Conservation (phyloP, 2,888 invertebrate species). For the Scaptomyza polygonia region DNA sequence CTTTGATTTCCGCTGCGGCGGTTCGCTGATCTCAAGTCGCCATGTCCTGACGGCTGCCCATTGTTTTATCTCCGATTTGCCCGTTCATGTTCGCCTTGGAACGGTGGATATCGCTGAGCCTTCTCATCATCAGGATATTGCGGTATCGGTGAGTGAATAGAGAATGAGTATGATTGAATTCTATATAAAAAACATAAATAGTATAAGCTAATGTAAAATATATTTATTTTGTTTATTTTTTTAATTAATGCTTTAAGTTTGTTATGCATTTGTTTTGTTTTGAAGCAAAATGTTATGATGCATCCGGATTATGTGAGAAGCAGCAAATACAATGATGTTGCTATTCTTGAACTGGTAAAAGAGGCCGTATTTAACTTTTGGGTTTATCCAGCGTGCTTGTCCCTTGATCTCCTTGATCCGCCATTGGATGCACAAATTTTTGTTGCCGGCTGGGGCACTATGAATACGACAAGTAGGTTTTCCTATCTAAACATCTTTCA, state of each 20-base stretch:
- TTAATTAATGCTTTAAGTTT: too few relatives aligned
- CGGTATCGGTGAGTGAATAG: conserved; percentile 69
- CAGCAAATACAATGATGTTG: conserved; percentile 79
- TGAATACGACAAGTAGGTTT: conserved; percentile 71
- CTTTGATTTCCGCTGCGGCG: conserved; percentile 73
- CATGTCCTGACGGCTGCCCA: conserved; percentile 82
- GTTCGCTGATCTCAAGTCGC: conserved; percentile 74
- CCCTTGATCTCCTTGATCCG: conserved; percentile 67
- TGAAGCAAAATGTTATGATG: conserved; percentile 60
- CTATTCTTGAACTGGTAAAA: conserved; percentile 66
- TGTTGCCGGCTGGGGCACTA: conserved; percentile 81
- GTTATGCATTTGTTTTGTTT: too few relatives aligned
- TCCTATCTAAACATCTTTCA: neutral
- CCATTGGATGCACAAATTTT: conserved; percentile 50
- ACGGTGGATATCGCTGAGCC: conserved; percentile 59
- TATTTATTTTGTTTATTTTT: too few relatives aligned
- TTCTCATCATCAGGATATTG: conserved; percentile 48
- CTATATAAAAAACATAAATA: too few relatives aligned
- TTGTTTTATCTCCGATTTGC: conserved; percentile 65
- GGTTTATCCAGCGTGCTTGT: conserved; percentile 72
- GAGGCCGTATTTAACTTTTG: conserved; percentile 38
- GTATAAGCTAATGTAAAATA: too few relatives aligned
- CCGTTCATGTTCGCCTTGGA: conserved; percentile 77
- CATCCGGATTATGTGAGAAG: conserved; percentile 71
- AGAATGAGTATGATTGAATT: too few relatives aligned